These are phyloP conservation scores for Sicus ferrugineus DNA, from an alignment of 2,888 invertebrate genomes.

Conservation along the genomic window DNA sequence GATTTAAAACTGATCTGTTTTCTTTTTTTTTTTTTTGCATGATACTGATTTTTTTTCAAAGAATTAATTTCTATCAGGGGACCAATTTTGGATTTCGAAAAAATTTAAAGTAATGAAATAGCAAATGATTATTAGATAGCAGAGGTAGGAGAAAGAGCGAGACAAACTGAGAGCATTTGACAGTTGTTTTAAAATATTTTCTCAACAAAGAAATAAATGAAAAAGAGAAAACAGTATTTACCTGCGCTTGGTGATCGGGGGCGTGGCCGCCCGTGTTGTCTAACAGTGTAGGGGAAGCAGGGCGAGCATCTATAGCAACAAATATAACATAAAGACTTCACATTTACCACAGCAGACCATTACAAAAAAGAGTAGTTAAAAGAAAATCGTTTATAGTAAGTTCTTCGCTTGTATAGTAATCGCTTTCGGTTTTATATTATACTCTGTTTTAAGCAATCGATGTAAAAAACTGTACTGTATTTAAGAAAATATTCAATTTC, in stretches of 20 bases:
- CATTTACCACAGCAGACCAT: constrained; percentile 67
- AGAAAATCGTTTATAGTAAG: constrained; percentile 24
- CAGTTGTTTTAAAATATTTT: constrained; percentile 14
- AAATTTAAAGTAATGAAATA: constrained; percentile 11
- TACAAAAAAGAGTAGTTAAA: constrained; percentile 53
- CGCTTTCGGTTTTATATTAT: constrained; percentile 11
- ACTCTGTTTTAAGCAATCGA: neutral
- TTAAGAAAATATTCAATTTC: neutral
- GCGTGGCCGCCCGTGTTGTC: constrained; percentile 83
- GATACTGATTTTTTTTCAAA: no score
- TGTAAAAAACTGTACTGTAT: neutral
- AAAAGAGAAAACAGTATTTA: constrained; percentile 67
- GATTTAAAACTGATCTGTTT: no score
- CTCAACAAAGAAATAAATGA: constrained; percentile 43
- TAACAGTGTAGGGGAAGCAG: constrained; percentile 86
- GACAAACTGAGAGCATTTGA: constrained; percentile 23
- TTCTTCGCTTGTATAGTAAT: constrained; percentile 4
- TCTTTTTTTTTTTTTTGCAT: neutral
- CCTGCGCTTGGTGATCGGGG: constrained; percentile 78
- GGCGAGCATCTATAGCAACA: constrained; percentile 94
- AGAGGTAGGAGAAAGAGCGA: constrained; percentile 21
- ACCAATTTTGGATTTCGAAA: neutral
- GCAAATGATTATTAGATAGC: constrained; percentile 33
- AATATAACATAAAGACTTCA: constrained; percentile 78
- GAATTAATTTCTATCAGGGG: no score